Conservation (phyloP, 1,140 invertebrate species). For the Conus ventricosus region DNA sequence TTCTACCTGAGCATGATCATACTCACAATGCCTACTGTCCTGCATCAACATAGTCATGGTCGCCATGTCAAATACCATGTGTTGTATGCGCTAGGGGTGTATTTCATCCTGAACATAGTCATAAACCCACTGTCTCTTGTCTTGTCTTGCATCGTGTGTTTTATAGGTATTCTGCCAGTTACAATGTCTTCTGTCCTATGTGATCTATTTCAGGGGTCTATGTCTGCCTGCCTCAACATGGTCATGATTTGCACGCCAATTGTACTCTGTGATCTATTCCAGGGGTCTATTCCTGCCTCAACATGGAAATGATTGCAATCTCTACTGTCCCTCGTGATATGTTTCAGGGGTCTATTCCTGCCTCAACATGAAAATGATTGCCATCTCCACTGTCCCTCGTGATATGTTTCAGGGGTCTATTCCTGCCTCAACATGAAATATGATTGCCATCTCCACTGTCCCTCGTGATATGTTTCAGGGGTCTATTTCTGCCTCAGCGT, state of each 20-base stretch:
- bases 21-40: no score
- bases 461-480: constrained; percentile 51
- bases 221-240: no score
- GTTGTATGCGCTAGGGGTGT: no score
- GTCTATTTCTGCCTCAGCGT: constrained; percentile 73
- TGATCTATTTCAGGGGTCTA: not conserved
- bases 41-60: no score
- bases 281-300: constrained; percentile 75
- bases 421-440: constrained; percentile 74
- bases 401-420: constrained; percentile 67
- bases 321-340: constrained; percentile 48
- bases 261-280: constrained; percentile 22
- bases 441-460: constrained; percentile 72
- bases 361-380: constrained; percentile 74
- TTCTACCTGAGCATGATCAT: no score
- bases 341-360: constrained; percentile 73
- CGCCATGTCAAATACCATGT: no score
- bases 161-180: no score
- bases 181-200: no score
- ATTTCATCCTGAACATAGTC: no score
- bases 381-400: constrained; percentile 61
- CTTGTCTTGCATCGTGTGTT: no score
- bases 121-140: no score
- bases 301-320: constrained; percentile 75
- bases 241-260: no score